These are phyloP conservation scores for Oligia latruncula DNA, from an alignment of 2,888 invertebrate species.

Conservation along the genomic window DNA sequence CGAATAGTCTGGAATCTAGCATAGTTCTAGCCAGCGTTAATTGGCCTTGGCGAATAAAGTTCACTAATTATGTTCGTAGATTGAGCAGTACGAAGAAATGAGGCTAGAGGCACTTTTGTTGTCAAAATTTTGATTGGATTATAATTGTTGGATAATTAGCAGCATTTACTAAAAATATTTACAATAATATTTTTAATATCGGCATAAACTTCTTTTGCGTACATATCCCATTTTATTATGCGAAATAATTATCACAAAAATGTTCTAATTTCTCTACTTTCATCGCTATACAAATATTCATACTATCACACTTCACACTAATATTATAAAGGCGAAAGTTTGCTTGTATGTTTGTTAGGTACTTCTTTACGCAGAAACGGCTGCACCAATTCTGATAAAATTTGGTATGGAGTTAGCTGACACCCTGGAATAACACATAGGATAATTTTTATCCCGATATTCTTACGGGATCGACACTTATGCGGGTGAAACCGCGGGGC, in stretches of 20 bases:
- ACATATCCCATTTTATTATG: not conserved
- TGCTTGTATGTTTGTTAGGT: no score
- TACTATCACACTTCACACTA: not conserved
- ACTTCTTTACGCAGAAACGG: no score
- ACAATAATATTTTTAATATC: not conserved
- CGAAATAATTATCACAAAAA: no score
- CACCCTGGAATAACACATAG: no score
- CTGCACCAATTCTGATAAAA: no score
- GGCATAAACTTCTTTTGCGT: not conserved
- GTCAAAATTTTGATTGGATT: conserved; percentile 21
- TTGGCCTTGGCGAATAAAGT: not conserved
- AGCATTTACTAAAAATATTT: no score
- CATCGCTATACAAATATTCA: not conserved
- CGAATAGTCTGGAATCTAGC: not conserved
- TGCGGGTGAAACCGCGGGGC: no score
- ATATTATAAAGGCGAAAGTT: no score
- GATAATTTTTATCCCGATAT: no score
- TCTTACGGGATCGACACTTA: no score
- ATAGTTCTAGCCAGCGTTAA: not conserved
- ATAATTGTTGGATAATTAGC: not conserved
- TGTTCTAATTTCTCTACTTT: not conserved
- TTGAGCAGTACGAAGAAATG: not conserved
- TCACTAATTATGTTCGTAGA: not conserved
- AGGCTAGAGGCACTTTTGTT: not conserved
- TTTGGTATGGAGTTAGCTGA: no score